phyloP scores from a whole-genome alignment of 1,140 invertebrate genomes.

The Caerostris darwini region DNA sequence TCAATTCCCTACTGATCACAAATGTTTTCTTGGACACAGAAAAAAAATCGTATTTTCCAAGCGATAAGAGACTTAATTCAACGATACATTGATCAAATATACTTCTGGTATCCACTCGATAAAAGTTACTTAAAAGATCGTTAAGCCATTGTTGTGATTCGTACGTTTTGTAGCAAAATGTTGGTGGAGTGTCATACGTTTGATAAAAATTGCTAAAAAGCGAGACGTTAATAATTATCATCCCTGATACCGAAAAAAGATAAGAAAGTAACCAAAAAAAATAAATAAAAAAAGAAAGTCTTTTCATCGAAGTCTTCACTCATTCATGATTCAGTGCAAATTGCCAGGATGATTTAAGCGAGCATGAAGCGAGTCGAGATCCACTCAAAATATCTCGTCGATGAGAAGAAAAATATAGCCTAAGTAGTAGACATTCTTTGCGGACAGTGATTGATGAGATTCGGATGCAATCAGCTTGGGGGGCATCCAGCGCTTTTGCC shows the following conservation, averaged over 20 bases:
- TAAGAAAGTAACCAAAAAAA: not conserved
- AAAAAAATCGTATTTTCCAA: too few relatives aligned
- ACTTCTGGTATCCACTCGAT: not conserved
- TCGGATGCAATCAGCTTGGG: constrained; percentile 73
- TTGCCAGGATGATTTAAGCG: constrained; percentile 59
- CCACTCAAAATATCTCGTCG: constrained; percentile 65
- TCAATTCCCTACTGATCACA: too few relatives aligned
- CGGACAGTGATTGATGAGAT: constrained; percentile 70
- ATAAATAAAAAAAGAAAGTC: not conserved
- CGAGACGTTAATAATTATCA: constrained; percentile 46
- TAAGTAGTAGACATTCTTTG: constrained; percentile 76
- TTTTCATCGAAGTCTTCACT: not conserved
- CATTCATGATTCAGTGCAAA: constrained; percentile 53
- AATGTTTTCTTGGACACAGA: too few relatives aligned
- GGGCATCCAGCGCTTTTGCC: not conserved
- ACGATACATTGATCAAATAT: too few relatives aligned
- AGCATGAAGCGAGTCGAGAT: constrained; percentile 26
- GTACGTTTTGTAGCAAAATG: not conserved
- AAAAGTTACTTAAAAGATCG: not conserved
- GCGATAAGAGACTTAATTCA: too few relatives aligned
- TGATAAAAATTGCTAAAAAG: not conserved
- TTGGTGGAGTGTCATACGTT: not conserved
- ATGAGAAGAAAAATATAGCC: constrained; percentile 66
- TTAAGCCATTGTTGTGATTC: not conserved
- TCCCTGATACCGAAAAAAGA: not conserved